Evolutionary conservation across 2,113 vertebrate genomes (phyloP), one percentile per base, ranked within the genome.

Genomic region (Camelus dromedarius): DNA sequence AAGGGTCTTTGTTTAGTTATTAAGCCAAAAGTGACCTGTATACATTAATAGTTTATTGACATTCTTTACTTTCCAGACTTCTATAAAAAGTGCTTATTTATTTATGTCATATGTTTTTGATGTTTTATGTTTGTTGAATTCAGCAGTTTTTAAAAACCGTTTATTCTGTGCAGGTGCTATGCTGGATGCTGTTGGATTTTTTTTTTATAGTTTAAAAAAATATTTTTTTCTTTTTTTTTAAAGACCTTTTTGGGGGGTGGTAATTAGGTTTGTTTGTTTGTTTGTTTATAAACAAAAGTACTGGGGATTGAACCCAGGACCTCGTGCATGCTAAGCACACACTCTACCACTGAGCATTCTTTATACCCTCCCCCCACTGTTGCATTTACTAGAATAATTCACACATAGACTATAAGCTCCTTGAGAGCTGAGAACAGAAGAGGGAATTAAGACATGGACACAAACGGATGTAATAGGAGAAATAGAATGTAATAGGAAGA

Each of bases 331-430:
- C 38, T 42, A 42, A 42, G 38, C 38, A 5, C 38, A 42, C 38
- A 42, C 38, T 42, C 38, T 42, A 42, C 38, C 38, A 42, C 38
- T 42, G 38, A 42, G 38, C 38, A 42, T 42, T 42, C 38, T 42
- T 42, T 42, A 42, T 42, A 42, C 38, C 38, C 38, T 42, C 38
- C 38, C 38, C 38, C 38, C 38, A 42, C 66, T 93, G 11, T 81
- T 76, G 60, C 42, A 35, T 91, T 96, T 67, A n/a, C 94, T 64
- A 91, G 87, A 73, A 67, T 93, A 80, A 73, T 60, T 93, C 66
- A 81, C 16, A n/a, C 48, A 24, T n/a, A 62, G 52, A 30, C 58
- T 80, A 0, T 82, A 19, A 79, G 15, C 35, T 90, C 7, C 24
- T 50, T 82, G 81, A 95, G 58, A 75, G 30, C 30, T 90, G 64